These are phyloP conservation scores for Erpornis zantholeuca DNA, from an alignment of 2,113 vertebrate genomes.

Conservation along the genomic window DNA sequence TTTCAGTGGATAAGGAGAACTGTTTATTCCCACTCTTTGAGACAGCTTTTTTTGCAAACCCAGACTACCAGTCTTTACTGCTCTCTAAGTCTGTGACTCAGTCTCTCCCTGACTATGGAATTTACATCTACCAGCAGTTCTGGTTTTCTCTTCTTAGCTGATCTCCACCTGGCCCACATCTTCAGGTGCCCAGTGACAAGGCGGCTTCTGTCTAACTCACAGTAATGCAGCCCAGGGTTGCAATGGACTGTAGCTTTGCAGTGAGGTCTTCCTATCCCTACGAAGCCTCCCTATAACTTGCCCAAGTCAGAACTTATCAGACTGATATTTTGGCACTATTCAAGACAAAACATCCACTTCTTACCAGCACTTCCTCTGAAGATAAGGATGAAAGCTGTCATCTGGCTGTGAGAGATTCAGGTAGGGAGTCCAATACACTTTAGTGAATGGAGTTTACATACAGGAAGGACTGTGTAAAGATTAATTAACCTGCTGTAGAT, in stretches of 20 bases:
- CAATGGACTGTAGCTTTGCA: not conserved
- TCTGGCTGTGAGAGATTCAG: not conserved
- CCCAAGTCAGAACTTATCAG: not conserved
- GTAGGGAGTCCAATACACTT: not conserved
- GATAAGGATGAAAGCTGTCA: not conserved
- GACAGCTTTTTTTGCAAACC: not conserved
- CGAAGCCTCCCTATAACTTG: not conserved
- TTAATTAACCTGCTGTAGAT: not conserved
- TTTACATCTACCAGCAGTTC: not conserved
- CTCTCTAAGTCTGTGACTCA: not conserved
- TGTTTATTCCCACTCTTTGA: not conserved
- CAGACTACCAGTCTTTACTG: not conserved
- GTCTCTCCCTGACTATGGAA: not conserved
- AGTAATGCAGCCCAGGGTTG: not conserved
- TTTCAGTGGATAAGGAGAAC: not conserved
- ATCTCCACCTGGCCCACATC: not conserved
- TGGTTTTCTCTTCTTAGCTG: not conserved
- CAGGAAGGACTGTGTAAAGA: not conserved
- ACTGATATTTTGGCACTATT: not conserved
- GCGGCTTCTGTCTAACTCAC: not conserved
- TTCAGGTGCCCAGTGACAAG: not conserved
- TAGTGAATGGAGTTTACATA: not conserved
- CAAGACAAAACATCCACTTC: not conserved
- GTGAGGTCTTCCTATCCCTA: not conserved
- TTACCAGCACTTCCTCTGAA: not conserved